Percentiles rank a stretch among this genome's conserved stretches.
Evolutionary conservation across 2,113 vertebrate species (phyloP).

Genomic region (Malurus melanocephalus): DNA sequence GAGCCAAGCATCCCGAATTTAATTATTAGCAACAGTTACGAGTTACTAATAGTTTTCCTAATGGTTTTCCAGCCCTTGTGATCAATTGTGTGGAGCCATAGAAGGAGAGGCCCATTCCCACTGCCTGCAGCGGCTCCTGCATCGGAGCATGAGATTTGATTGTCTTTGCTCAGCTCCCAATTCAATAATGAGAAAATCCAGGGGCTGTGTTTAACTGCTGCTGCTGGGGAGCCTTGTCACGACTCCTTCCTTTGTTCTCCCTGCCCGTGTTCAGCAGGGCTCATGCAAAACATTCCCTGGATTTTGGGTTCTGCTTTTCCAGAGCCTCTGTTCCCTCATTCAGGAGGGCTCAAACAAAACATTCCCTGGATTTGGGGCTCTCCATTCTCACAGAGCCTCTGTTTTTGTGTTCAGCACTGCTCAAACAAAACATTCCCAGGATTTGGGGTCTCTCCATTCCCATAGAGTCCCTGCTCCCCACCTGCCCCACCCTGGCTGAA

Average conservation of each 20-base stretch:
- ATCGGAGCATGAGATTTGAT: background rate
- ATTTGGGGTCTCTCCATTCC: too few species aligned
- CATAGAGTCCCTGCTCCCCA: background rate
- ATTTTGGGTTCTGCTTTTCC: background rate
- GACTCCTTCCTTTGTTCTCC: background rate
- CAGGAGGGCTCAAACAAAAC: too few species aligned
- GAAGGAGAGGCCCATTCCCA: background rate
- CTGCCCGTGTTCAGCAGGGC: background rate
- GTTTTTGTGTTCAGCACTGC: background rate
- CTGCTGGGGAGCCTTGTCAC: background rate
- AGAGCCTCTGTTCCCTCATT: background rate
- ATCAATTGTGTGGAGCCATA: background rate
- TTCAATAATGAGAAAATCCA: slow-evolving; percentile 1
- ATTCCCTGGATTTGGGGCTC: background rate
- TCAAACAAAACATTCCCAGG: too few species aligned
- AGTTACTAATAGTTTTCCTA: background rate
- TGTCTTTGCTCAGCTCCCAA: background rate
- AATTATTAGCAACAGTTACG: background rate
- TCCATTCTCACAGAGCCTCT: background rate
- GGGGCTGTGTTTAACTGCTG: slow-evolving; percentile 21
- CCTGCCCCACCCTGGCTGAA: background rate
- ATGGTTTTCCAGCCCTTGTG: background rate
- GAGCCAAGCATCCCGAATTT: background rate
- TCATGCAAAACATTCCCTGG: background rate
- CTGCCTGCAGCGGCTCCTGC: background rate